Evolutionary conservation across 2,113 vertebrate species (phyloP).

Genomic region (Crypturellus undulatus): DNA sequence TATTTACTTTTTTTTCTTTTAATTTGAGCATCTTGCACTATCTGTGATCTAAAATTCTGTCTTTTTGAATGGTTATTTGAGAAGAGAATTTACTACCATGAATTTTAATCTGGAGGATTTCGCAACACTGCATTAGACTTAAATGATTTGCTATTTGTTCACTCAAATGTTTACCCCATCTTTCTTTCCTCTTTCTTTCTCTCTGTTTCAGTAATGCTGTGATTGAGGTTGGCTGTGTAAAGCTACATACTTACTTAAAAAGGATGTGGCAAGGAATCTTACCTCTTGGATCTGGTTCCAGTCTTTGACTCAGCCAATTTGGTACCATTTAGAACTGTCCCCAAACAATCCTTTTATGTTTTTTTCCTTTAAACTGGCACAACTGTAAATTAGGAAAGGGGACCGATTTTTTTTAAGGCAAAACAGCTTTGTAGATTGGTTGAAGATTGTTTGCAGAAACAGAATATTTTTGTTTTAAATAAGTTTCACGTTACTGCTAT

Average conservation of each 20-base stretch:
- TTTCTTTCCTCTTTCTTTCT: background rate
- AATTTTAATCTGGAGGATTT: background rate
- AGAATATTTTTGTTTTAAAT: fast-evolving
- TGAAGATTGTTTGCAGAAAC: background rate
- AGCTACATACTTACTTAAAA: background rate
- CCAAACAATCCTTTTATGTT: fast-evolving
- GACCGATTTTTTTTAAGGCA: background rate
- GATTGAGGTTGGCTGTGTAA: background rate
- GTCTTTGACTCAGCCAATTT: background rate
- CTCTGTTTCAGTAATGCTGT: background rate
- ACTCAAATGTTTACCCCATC: background rate
- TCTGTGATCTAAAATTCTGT: background rate
- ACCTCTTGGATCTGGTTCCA: background rate
- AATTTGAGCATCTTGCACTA: background rate
- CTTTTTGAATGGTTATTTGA: background rate
- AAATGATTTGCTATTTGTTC: background rate
- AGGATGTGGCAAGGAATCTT: background rate
- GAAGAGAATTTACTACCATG: background rate
- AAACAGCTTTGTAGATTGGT: background rate
- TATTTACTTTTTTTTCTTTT: background rate
- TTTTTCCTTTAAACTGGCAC: background rate
- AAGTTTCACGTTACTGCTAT: background rate
- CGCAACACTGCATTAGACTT: background rate
- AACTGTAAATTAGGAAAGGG: background rate
- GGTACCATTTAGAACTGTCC: background rate